Base-by-base conservation (phyloP, 2,797 vertebrate genomes). In the Girardinus metallicus region DNA sequence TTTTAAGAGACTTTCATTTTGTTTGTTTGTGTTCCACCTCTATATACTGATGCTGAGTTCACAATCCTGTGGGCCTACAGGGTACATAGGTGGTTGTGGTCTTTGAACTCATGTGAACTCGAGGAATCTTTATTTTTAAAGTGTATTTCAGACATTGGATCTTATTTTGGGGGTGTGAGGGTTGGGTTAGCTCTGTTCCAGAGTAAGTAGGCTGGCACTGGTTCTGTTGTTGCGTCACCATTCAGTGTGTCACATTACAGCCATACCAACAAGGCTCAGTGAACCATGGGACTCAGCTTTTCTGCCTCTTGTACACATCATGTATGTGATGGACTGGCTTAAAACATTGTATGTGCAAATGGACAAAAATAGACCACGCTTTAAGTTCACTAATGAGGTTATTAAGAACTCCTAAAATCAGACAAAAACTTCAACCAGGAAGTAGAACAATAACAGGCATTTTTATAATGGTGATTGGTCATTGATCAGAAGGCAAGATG, bases 151-250 rank as follows among this genome's bases (percentile, higher is more conserved):
- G 87, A 86, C 77, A 62, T 71, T 57, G 81, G 85, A 5, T 21
- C 70, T 81, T 64, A 77, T 57, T 34, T 73, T 31, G 1, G 74
- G 49, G 47, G 18, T 26, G 18, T 26, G 21, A 3, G 12, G 73
- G 74, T 53, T 10, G 9, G 10, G 26, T 21, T 49, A 82, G 81
- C 49, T 49, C 47, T 49, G 18, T 49, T 49, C 18, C 18, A 49
- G 47, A 53, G 31, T 57, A 73, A 84, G 78, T 80, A 34, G 81
- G 43, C 71, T 79, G 78, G 73, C 72, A 16, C 21, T 44, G 1
- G 2, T 60, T 74, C 68, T 41, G 77, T 70, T 76, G 85, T 89
- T 83, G 64, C 78, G 72, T 83, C 23, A 73, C 90, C 89, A 78
- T 89, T 86, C 83, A 76, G 64, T 16, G 57, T 23, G 1, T 53